A percentile compares a stretch with the other conserved stretches of the same genome.
phyloP scores from a whole-genome alignment of 2,888 invertebrate genomes.

The Drosophila quinaria region DNA sequence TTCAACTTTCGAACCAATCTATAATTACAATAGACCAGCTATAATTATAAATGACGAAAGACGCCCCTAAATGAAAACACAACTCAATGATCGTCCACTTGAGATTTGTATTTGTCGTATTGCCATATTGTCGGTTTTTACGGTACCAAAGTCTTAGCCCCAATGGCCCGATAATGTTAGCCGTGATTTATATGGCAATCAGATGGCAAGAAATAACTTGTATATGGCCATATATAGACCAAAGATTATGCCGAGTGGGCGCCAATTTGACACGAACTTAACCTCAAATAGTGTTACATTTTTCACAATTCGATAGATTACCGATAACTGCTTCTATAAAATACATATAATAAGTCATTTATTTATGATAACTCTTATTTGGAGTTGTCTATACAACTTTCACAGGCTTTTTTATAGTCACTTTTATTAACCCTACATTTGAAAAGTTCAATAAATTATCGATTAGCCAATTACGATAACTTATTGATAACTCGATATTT shows the following conservation, averaged over 20 bases:
- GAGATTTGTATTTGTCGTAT: conserved; percentile 33
- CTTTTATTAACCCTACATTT: too few species aligned
- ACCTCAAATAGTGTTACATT: background rate
- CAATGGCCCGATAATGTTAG: conserved; percentile 46
- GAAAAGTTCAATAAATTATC: background rate
- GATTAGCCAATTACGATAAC: background rate
- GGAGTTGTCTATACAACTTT: too few species aligned
- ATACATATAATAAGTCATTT: too few species aligned
- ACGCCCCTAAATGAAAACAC: conserved; percentile 19
- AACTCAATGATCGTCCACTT: conserved; percentile 54
- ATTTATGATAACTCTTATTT: too few species aligned
- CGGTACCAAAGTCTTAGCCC: conserved; percentile 42
- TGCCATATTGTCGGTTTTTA: conserved; percentile 35
- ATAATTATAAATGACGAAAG: conserved; percentile 81
- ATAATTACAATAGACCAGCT: conserved; percentile 71
- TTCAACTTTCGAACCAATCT: conserved; percentile 53
- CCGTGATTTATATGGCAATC: conserved; percentile 68
- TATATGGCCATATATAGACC: conserved; percentile 42
- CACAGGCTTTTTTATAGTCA: too few species aligned
- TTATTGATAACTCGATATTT: background rate
- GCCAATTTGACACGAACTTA: conserved; percentile 29
- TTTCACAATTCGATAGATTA: conserved; percentile 27
- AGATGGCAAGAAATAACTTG: conserved; percentile 42
- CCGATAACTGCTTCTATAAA: background rate
- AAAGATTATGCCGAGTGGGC: conserved; percentile 44